Evolutionary conservation across 2,113 vertebrate genomes (phyloP).

Genomic region (Alouatta palliata): DNA sequence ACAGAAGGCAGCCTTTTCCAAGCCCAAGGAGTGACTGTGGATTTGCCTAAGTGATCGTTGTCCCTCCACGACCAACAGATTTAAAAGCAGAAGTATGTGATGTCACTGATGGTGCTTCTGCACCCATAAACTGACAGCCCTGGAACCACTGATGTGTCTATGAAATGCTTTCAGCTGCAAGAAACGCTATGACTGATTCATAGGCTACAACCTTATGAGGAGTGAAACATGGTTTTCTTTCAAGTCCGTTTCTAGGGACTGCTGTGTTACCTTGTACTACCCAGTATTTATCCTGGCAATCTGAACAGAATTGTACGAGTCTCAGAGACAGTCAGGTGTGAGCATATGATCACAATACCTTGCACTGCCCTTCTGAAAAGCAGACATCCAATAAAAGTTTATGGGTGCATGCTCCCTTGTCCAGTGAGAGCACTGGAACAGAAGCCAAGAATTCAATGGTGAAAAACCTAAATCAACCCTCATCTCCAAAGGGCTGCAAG

Average conservation of each 20-base stretch:
- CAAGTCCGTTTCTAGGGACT: background rate
- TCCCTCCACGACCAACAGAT: background rate
- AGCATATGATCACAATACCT: background rate
- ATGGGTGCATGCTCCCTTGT: background rate
- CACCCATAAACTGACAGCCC: background rate
- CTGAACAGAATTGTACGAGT: background rate
- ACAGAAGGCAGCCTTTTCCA: background rate
- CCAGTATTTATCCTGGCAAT: background rate
- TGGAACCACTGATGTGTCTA: background rate
- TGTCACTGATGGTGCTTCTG: fast-evolving
- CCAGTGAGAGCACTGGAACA: background rate
- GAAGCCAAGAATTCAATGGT: background rate
- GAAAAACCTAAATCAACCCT: background rate
- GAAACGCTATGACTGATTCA: too few relatives aligned
- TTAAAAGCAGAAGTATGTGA: background rate
- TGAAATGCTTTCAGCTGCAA: background rate
- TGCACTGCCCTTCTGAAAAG: background rate
- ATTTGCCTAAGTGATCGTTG: background rate
- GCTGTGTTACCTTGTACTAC: background rate
- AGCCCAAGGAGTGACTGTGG: background rate
- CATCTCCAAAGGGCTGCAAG: background rate
- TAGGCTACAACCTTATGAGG: background rate
- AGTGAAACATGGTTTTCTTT: background rate
- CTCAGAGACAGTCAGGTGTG: background rate
- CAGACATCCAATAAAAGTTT: background rate